Evolutionary conservation across 2,113 vertebrate species (phyloP).

Genomic region (Trogon melanurus): DNA sequence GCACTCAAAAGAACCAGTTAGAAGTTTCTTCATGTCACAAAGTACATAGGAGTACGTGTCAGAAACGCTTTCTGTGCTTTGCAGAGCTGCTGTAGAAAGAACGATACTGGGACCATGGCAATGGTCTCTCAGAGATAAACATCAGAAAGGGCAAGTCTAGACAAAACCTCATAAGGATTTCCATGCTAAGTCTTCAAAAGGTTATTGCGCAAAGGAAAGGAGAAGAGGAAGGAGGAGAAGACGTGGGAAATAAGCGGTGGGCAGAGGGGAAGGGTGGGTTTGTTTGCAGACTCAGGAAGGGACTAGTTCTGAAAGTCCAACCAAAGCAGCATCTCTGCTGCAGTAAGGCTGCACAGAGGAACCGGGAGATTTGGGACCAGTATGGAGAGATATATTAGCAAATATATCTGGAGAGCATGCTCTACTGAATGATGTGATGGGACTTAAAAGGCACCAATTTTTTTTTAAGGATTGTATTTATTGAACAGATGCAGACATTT

Average conservation of each 20-base stretch:
- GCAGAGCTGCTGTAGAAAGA: background rate
- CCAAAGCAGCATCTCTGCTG: background rate
- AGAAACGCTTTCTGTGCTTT: background rate
- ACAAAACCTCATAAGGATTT: background rate
- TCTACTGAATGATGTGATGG: background rate
- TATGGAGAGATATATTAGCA: background rate
- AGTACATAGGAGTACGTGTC: background rate
- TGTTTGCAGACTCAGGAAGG: background rate
- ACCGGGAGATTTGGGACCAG: background rate
- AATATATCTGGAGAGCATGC: background rate
- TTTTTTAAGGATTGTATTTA: background rate
- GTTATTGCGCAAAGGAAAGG: background rate
- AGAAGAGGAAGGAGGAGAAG: background rate
- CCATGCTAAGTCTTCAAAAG: background rate
- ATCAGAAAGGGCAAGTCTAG: background rate
- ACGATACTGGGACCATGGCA: background rate
- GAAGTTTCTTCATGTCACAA: conserved; percentile 9
- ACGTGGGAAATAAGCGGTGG: background rate
- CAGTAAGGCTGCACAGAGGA: background rate
- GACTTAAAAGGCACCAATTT: background rate
- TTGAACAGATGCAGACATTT: background rate
- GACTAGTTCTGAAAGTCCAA: background rate
- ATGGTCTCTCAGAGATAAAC: background rate
- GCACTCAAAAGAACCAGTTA: background rate
- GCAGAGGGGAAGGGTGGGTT: background rate